Percentiles rank a stretch among this genome's conserved stretches.
Conservation (phyloP, 1,140 invertebrate species). For the Episyrphus balteatus region DNA sequence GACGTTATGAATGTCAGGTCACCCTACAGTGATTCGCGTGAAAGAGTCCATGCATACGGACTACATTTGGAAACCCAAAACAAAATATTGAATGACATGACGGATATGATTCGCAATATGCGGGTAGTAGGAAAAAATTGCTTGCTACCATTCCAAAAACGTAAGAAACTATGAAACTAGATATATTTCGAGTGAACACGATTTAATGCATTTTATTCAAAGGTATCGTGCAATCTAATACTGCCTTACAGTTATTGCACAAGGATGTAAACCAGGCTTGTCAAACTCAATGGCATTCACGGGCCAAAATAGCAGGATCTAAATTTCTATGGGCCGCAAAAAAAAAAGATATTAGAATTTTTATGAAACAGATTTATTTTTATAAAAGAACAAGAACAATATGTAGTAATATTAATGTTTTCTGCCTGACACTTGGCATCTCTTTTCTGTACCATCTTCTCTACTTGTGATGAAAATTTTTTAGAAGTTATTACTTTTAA, state of each 20-base stretch:
- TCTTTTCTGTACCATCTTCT: no score
- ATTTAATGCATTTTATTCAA: neutral
- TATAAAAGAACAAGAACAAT: no score
- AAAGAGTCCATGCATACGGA: constrained; percentile 5
- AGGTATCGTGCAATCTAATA: neutral
- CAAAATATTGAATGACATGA: constrained; percentile 7
- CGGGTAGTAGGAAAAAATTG: constrained; percentile 2
- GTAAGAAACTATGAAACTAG: neutral
- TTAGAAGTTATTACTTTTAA: no score
- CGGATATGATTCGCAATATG: neutral
- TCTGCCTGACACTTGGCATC: no score
- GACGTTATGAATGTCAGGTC: neutral
- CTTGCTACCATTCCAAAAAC: constrained; percentile 5
- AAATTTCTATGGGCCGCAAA: no score
- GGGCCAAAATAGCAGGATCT: no score
- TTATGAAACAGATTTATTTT: no score
- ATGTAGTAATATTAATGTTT: no score
- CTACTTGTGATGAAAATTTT: no score
- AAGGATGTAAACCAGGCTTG: no score
- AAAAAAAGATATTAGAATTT: no score
- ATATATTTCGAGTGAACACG: neutral
- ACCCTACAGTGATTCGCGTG: neutral
- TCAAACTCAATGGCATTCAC: no score
- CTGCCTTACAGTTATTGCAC: neutral
- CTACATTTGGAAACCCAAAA: constrained; percentile 6